A percentile compares a stretch with the other conserved stretches of the same genome.
phyloP scores from a whole-genome alignment of 2,113 vertebrate genomes.

The Boleophthalmus pectinirostris region DNA sequence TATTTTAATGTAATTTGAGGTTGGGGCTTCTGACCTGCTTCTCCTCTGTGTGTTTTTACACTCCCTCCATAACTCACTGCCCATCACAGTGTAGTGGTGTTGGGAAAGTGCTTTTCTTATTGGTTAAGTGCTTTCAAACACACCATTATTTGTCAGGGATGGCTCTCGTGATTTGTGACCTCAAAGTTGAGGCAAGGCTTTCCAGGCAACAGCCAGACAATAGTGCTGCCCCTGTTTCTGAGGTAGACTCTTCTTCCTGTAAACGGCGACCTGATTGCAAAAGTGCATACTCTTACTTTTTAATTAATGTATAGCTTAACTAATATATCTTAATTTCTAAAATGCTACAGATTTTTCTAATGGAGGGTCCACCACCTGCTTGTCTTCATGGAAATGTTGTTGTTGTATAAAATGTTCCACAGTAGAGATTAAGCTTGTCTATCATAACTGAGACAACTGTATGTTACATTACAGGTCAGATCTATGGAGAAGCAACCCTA shows the following conservation, averaged over 20 bases:
- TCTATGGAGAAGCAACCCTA: too few species aligned
- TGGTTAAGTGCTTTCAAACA: conserved; percentile 11
- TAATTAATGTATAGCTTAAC: neutral
- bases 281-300: neutral
- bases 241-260: neutral
- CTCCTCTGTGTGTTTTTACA: neutral
- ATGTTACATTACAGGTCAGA: too few species aligned
- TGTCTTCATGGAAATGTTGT: too few species aligned
- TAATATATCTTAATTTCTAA: too few species aligned
- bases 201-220: neutral
- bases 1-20: conserved; percentile 7
- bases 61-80: neutral
- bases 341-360: too few species aligned
- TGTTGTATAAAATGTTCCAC: too few species aligned
- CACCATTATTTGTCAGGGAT: conserved; percentile 8
- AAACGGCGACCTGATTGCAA: neutral
- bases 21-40: neutral
- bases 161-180: conserved; percentile 1
- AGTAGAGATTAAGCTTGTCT: too few species aligned
- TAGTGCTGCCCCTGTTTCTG: neutral
- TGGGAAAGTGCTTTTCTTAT: conserved; percentile 13
- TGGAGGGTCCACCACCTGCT: too few species aligned
- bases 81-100: conserved; percentile 3
- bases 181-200: conserved; percentile 2
- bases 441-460: too few species aligned